Evolutionary conservation across 2,797 vertebrate genomes (phyloP).

Genomic region (Sebastes cheni): DNA sequence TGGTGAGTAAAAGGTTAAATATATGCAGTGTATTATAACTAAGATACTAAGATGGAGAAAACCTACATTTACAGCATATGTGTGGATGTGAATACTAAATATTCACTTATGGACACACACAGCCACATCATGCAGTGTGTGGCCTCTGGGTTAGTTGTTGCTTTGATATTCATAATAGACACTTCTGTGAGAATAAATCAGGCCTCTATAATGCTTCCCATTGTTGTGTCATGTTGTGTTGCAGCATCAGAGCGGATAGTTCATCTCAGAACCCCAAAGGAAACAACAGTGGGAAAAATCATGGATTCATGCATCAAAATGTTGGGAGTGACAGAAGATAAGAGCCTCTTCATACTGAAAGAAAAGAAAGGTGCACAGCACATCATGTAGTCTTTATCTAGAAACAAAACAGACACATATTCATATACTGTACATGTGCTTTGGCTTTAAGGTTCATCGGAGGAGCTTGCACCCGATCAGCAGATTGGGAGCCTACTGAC

Average conservation of each 20-base stretch:
- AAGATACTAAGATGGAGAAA: background rate
- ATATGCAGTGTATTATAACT: background rate
- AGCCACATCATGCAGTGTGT: background rate
- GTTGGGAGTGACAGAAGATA: constrained; percentile 73
- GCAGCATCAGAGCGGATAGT: constrained; percentile 78
- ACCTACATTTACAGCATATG: background rate
- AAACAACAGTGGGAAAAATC: constrained; percentile 70
- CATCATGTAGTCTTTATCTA: background rate
- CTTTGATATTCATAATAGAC: background rate
- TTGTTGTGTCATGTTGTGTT: constrained; percentile 39
- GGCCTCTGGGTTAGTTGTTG: background rate
- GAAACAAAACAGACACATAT: background rate
- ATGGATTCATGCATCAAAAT: constrained; percentile 76
- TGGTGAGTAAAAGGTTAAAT: constrained; percentile 51
- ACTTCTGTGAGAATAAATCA: background rate
- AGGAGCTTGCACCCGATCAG: constrained; percentile 69
- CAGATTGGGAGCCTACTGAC: constrained; percentile 74
- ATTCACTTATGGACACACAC: background rate
- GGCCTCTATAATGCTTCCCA: background rate
- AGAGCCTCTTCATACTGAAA: constrained; percentile 69
- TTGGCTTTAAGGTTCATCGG: constrained; percentile 60
- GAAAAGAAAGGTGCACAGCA: constrained; percentile 65
- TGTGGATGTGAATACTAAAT: background rate
- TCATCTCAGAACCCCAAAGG: constrained; percentile 76
- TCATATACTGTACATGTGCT: background rate